Base-by-base conservation (phyloP, 2,888 invertebrate species). In the Ectobius pallidus region DNA sequence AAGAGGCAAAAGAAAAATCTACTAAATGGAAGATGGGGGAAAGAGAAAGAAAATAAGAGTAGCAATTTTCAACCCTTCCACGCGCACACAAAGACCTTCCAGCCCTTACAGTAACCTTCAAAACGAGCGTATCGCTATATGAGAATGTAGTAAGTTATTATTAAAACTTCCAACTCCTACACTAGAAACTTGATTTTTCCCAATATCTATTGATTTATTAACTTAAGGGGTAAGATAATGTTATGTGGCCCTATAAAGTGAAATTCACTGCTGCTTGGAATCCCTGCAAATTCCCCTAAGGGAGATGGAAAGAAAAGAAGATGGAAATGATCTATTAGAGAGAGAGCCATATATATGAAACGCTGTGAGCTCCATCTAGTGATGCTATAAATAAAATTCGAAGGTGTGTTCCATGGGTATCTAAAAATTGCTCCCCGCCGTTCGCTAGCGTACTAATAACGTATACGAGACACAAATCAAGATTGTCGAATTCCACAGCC, bases 151-250 rank as follows among this genome's bases (percentile, higher is more conserved):
- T 32, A 58, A 58, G 16, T 58, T 30, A 58, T 58, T 55, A 55
- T 49, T 44, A 44, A 20, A 14, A 46, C 18, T 9, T 16, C 46
- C 6, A 46, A 46, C 46, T n/a, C 32, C 6, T 25, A 30, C 32
- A 58, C 32, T 2, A n/a, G n/a, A 34, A 34, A 58, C 25, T 32
- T n/a, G 58, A 58, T 30, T 58, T 58, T 58, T 58, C 30, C 30
- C 58, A 58, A 32, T 58, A 58, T 30, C 14, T n/a, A 58, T 2
- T 58, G 58, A 58, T 30, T 58, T 58, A 58, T 58, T 16, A n/a
- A 32, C 14, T 30, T 30, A 58, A 9, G 58, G n/a, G 58, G 30
- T n/a, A 9, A 4, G 22, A 3, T 58, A 58, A 32, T 58, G 30
- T 30, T 30, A 58, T 30, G 58, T 30, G n/a, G 46, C 46, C 16